phyloP scores from a whole-genome alignment of 2,888 invertebrate species.

The Drosophila demipolita region DNA sequence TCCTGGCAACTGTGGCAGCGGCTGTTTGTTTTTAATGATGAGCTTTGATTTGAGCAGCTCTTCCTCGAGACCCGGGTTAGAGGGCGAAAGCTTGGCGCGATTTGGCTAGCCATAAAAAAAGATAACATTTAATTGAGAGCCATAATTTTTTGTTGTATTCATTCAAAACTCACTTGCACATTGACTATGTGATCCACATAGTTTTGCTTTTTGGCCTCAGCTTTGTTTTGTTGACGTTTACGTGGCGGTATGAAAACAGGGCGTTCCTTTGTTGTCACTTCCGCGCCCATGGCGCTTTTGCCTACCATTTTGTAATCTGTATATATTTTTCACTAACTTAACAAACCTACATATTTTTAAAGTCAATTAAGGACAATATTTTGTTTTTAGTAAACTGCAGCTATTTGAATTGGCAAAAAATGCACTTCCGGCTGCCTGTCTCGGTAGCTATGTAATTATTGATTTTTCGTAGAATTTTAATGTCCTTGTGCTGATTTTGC shows the following conservation, averaged over 20 bases:
- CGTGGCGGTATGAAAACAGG: conserved; percentile 87
- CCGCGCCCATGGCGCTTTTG: conserved; percentile 67
- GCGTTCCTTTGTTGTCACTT: conserved; percentile 81
- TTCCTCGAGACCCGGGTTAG: conserved; percentile 83
- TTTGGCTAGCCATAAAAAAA: conserved; percentile 58
- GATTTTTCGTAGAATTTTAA: conserved; percentile 76
- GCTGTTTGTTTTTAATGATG: conserved; percentile 85
- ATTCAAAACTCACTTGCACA: conserved; percentile 86
- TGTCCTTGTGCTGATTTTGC: conserved; percentile 83
- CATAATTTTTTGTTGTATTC: too few relatives aligned
- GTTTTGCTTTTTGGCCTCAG: conserved; percentile 81
- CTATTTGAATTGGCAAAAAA: conserved; percentile 46
- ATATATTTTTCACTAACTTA: background rate
- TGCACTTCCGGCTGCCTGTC: conserved; percentile 70
- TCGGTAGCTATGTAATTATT: conserved; percentile 70
- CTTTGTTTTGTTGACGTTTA: conserved; percentile 87
- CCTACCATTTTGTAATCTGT: conserved; percentile 75
- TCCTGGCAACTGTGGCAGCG: conserved; percentile 84
- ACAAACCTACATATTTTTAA: conserved; percentile 36
- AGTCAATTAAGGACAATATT: background rate
- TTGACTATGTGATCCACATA: conserved; percentile 88
- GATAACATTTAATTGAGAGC: background rate
- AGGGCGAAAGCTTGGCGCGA: conserved; percentile 84
- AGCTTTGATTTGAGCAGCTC: conserved; percentile 83
- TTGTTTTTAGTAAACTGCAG: conserved; percentile 25